Conservation (phyloP, 2,797 vertebrate genomes). For the Furcifer pardalis region DNA sequence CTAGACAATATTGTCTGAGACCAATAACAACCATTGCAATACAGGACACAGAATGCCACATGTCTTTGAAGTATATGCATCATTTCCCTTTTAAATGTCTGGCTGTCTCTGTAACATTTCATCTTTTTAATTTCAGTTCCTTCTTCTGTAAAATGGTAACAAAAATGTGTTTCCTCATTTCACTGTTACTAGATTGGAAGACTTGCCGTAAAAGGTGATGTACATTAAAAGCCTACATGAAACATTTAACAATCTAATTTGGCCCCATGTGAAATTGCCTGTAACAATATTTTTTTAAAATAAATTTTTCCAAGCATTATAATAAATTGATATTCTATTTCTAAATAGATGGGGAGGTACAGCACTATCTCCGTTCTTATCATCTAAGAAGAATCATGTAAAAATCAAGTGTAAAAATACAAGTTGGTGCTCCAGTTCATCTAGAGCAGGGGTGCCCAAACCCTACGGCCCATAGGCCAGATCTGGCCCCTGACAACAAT, state of each 20-base stretch:
- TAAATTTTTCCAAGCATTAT: not conserved
- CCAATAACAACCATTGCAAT: not conserved
- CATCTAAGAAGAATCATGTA: not conserved
- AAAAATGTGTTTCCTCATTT: not conserved
- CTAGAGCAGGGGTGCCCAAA: no score
- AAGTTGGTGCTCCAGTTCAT: constrained; percentile 9
- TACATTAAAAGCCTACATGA: not conserved
- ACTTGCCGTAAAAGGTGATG: not conserved
- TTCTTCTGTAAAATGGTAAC: not conserved
- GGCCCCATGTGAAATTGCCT: not conserved
- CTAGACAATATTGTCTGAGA: not conserved
- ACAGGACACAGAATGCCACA: not conserved
- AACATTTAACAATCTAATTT: not conserved
- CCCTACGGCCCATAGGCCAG: no score
- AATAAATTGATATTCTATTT: constrained; percentile 8
- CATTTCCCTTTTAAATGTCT: not conserved
- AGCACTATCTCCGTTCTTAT: constrained; percentile 16
- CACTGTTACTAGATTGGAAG: not conserved
- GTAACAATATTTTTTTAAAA: constrained; percentile 6
- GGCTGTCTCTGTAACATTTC: not conserved
- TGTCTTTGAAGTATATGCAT: not conserved
- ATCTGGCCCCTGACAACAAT: no score
- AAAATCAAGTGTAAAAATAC: constrained; percentile 27
- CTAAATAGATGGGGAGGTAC: not conserved
- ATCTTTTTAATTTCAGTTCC: not conserved